Base-by-base conservation (phyloP, 1,140 invertebrate species). In the Drosophila navojoa region DNA sequence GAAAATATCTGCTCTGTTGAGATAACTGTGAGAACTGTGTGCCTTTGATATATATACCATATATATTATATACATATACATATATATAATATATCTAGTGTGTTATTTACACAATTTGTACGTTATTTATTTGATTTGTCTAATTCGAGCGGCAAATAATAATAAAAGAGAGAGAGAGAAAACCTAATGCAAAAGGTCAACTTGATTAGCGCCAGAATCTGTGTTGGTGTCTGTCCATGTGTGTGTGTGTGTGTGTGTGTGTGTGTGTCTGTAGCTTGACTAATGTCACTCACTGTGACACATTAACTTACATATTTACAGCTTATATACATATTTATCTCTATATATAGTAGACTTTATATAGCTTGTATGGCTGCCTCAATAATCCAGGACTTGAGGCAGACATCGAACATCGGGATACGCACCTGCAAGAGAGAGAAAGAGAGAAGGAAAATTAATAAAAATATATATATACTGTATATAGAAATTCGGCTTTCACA, bases 371-470 rank as follows among this genome's bases (percentile, higher is more conserved):
- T 84, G 73, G 69, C 87, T 81, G 77, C 79, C 87, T 90, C 87
- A 90, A 90, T 90, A 90, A 90, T 90, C 87, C 87, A 90, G 87
- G 87, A 90, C 87, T 90, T 90, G 87, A 90, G 87, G 84, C 84
- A 89, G 84, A 62, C 84, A 89, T 40, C 11, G 52, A 78, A 52
- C 63, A 77, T 42, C 6, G 72, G 60, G 55, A 90, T 87, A 87
- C 84, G 66, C 77, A 87, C 84, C 84, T 87, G 70, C n/a, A 86
- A 54, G n/a, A 11, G 70, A 29, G 40, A 72, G 42, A 69, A 10
- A 50, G n/a, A 76, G 35, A 45, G 29, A 45, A 59, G 62, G 16
- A 25, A 42, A 7, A 59, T 22, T 35, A 11, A 10, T 13, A 61
- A 35, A 1, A 27, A 32, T 32, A 32, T 7, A 32, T 9, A 9